These are phyloP conservation scores for Altica lythri DNA, from an alignment of 2,888 invertebrate genomes.

Conservation along the genomic window DNA sequence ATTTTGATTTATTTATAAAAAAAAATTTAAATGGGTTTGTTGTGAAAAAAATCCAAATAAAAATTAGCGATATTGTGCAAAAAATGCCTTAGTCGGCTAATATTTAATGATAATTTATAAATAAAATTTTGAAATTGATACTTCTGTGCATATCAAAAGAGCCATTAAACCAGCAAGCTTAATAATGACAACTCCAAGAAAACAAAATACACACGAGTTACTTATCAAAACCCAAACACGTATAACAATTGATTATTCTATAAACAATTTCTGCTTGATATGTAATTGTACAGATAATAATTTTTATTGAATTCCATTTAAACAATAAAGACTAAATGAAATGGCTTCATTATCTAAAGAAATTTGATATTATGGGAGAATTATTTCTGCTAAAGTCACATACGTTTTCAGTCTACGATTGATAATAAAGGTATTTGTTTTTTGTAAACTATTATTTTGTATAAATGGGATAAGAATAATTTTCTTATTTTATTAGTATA, in stretches of 20 bases:
- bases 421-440: constrained; percentile 1
- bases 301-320: constrained; percentile 35
- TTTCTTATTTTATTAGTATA: too few relatives aligned
- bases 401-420: constrained; percentile 10
- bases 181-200: constrained; percentile 10
- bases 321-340: constrained; percentile 30
- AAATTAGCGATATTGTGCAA: too few relatives aligned
- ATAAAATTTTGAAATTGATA: too few relatives aligned
- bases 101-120: too few relatives aligned
- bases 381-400: constrained; percentile 10
- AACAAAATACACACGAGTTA: constrained; percentile 2
- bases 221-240: constrained; percentile 1
- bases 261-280: constrained; percentile 16
- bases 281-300: constrained; percentile 30
- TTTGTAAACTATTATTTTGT: too few relatives aligned
- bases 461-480: too few relatives aligned
- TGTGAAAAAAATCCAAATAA: too few relatives aligned
- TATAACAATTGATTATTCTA: constrained; percentile 13
- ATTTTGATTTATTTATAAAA: too few relatives aligned
- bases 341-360: constrained; percentile 12
- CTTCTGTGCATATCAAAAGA: too few relatives aligned
- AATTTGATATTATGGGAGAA: constrained; percentile 8
- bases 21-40: too few relatives aligned
- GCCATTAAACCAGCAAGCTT: constrained; percentile 7
- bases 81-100: too few relatives aligned